Percentiles rank a stretch among this genome's conserved stretches.
Evolutionary conservation across 2,113 vertebrate genomes (phyloP).

Genomic region (Leuciscus idus): DNA sequence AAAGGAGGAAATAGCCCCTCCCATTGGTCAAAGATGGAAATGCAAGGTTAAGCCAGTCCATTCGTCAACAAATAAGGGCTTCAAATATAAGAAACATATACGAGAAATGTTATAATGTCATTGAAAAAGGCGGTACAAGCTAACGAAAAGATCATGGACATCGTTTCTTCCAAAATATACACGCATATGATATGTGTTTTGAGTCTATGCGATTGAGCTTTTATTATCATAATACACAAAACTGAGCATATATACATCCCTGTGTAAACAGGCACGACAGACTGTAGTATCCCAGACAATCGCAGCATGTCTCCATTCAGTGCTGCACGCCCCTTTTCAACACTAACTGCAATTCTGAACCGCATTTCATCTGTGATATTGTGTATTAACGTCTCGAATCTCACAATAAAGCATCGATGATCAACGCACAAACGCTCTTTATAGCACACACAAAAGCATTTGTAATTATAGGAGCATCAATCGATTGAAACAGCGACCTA

Average conservation of each 20-base stretch:
- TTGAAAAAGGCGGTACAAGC: not conserved
- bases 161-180: not conserved
- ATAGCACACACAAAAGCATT: slow-evolving; percentile 79
- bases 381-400: not conserved
- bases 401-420: not conserved
- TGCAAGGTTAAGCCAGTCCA: slow-evolving; percentile 81
- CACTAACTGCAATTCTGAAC: slow-evolving; percentile 39
- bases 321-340: slow-evolving; percentile 46
- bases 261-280: slow-evolving; percentile 32
- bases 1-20: slow-evolving; percentile 72
- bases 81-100: not conserved
- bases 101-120: not conserved
- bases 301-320: slow-evolving; percentile 30
- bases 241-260: not conserved
- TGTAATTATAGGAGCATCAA: slow-evolving; percentile 90
- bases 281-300: slow-evolving; percentile 33
- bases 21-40: slow-evolving; percentile 71
- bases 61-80: slow-evolving; percentile 64
- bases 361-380: slow-evolving; percentile 12
- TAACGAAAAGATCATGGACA: not conserved
- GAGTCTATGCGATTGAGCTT: not conserved
- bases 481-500: slow-evolving; percentile 35
- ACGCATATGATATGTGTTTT: not conserved
- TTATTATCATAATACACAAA: not conserved
- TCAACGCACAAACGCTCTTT: not conserved